These are phyloP conservation scores for Tyrannus savana DNA, from an alignment of 2,113 vertebrate genomes.

Conservation along the genomic window DNA sequence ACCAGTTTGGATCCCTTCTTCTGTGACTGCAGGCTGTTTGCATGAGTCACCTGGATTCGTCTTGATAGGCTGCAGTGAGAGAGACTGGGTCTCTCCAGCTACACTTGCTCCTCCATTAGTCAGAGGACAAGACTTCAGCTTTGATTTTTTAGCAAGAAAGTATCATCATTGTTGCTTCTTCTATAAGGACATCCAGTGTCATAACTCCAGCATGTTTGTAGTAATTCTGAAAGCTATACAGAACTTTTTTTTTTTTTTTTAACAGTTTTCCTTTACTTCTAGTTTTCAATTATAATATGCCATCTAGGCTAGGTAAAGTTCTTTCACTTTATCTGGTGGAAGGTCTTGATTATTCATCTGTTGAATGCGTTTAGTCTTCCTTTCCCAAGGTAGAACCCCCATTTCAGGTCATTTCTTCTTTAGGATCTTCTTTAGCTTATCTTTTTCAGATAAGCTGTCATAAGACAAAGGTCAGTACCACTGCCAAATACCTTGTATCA, in stretches of 20 bases:
- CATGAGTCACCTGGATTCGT: conserved; percentile 24
- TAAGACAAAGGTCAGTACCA: neutral
- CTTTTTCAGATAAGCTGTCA: neutral
- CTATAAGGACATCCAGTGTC: neutral
- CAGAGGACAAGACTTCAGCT: neutral
- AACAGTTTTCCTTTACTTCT: neutral
- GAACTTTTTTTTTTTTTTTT: neutral
- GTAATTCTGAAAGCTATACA: neutral
- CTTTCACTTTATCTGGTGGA: neutral
- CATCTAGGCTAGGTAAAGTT: neutral
- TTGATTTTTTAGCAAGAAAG: neutral
- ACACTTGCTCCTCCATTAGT: neutral
- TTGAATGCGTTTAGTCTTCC: neutral
- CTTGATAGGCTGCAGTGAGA: neutral
- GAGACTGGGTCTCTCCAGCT: neutral
- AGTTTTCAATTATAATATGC: neutral
- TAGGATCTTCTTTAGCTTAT: neutral
- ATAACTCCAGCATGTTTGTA: neutral
- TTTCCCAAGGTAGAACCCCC: neutral
- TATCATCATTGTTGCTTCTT: neutral
- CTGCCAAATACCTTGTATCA: neutral
- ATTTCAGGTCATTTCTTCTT: neutral
- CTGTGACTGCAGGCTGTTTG: conserved; percentile 5
- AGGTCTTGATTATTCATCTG: neutral
- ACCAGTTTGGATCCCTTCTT: conserved; percentile 23